Conservation (phyloP, 2,888 invertebrate species). For the Acholoe squamosa region DNA sequence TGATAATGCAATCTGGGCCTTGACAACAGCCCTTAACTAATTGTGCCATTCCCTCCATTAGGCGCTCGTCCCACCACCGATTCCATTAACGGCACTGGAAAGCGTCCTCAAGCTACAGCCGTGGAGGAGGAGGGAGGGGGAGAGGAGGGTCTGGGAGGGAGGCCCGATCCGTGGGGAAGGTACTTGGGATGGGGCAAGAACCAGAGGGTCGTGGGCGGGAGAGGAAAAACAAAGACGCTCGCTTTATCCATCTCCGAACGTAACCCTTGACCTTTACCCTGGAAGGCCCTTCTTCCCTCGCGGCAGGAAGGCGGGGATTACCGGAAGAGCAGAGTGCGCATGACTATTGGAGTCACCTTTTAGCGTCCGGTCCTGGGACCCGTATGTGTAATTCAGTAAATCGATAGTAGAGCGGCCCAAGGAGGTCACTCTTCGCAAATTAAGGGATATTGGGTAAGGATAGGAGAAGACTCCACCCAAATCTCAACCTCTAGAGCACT, state of each 20-base stretch:
- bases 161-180: not conserved
- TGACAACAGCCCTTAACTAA: conserved; percentile 53
- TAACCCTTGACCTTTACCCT: conserved; percentile 23
- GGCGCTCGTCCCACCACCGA: conserved; percentile 28
- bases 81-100: conserved; percentile 43
- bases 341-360: conserved; percentile 38
- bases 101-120: conserved; percentile 22
- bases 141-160: not conserved
- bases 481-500: not conserved
- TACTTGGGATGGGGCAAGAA: not conserved
- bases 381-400: conserved; percentile 24
- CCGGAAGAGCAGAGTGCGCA: conserved; percentile 35
- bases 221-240: not conserved
- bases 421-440: not conserved
- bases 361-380: not conserved
- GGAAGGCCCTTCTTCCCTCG: not conserved
- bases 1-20: conserved; percentile 51
- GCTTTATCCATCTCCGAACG: conserved; percentile 10
- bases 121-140: not conserved
- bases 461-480: not conserved
- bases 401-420: not conserved
- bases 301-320: conserved; percentile 28
- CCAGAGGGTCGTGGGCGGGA: not conserved
- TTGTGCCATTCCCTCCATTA: conserved; percentile 51
- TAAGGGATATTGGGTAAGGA: conserved; percentile 29